A percentile compares a stretch with the other conserved stretches of the same genome.
Conservation (phyloP, 2,888 invertebrate genomes). For the Tetranychus piercei region DNA sequence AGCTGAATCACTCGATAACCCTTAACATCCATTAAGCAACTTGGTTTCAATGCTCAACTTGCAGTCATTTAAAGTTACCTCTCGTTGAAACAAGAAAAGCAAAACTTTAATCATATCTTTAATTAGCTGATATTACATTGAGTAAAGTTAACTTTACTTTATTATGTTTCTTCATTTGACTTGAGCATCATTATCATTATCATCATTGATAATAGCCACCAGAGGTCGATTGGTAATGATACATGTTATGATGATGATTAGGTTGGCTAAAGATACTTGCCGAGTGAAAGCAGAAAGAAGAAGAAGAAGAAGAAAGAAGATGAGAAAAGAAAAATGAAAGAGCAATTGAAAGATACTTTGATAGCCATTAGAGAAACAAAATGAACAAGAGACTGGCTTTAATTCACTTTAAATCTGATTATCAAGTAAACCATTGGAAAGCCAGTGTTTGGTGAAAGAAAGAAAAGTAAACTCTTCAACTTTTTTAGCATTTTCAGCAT, state of each 20-base stretch:
- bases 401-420: constrained; percentile 1
- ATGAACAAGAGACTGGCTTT: neutral
- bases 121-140: too few species aligned
- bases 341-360: neutral
- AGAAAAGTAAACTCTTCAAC: neutral
- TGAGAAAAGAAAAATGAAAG: neutral
- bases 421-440: neutral
- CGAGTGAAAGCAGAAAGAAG: neutral
- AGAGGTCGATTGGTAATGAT: neutral
- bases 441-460: neutral
- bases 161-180: too few species aligned
- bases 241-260: neutral
- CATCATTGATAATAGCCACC: neutral
- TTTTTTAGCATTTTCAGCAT: neutral
- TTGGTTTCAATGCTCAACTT: too few species aligned
- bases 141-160: too few species aligned
- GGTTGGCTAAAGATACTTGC: neutral
- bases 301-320: neutral
- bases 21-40: too few species aligned
- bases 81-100: too few species aligned
- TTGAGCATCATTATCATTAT: too few species aligned
- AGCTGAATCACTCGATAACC: too few species aligned
- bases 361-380: neutral
- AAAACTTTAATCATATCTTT: too few species aligned
- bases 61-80: too few species aligned